phyloP scores from a whole-genome alignment of 2,888 invertebrate genomes.

The Nasonovia ribisnigri region DNA sequence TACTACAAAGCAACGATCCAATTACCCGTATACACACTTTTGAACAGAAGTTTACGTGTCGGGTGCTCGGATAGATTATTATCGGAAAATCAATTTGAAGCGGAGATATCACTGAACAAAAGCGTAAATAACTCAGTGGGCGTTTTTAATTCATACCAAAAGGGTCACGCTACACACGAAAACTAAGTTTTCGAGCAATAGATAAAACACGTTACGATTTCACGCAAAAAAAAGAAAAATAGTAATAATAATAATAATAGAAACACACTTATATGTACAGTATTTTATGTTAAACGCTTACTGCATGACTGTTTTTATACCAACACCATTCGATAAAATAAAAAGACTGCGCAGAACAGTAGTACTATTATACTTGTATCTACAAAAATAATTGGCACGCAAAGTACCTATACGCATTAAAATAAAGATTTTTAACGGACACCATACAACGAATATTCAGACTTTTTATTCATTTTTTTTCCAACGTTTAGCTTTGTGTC shows the following conservation, averaged over 20 bases:
- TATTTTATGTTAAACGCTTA: background rate
- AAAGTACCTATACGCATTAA: background rate
- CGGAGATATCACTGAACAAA: constrained; percentile 52
- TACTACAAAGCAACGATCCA: constrained; percentile 6
- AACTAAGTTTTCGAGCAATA: constrained; percentile 46
- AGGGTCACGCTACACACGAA: constrained; percentile 30
- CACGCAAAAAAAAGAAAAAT: background rate
- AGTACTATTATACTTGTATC: background rate
- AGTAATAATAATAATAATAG: background rate
- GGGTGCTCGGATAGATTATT: background rate
- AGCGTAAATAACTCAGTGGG: constrained; percentile 11
- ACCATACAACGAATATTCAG: background rate
- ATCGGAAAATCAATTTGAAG: constrained; percentile 45
- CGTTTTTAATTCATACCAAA: constrained; percentile 46
- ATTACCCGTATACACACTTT: background rate
- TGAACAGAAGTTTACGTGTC: background rate
- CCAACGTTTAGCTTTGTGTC: background rate
- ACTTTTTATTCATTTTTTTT: background rate
- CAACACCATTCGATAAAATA: background rate
- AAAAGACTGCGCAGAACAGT: background rate
- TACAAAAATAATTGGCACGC: background rate
- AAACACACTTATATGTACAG: background rate
- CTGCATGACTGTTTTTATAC: background rate
- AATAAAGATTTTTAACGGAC: background rate
- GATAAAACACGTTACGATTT: background rate